Evolutionary conservation across 2,113 vertebrate species (phyloP).

Genomic region (Vidua chalybeata): DNA sequence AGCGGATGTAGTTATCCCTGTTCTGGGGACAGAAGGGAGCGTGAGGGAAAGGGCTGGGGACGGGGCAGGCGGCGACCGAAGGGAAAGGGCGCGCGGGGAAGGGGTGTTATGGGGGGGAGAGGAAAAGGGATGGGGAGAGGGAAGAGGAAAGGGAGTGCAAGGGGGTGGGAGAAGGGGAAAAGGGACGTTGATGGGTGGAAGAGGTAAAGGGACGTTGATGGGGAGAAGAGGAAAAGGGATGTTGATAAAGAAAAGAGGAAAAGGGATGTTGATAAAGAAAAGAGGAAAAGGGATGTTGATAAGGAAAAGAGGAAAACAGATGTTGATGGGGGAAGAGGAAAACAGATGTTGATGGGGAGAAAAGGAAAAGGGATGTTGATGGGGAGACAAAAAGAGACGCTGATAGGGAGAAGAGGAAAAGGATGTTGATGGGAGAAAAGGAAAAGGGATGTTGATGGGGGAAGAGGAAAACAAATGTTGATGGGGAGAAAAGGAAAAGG

Average conservation of each 20-base stretch:
- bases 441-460: too few relatives aligned
- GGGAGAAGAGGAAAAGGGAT: too few relatives aligned
- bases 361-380: not conserved
- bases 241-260: not conserved
- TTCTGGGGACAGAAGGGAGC: slow-evolving; percentile 73
- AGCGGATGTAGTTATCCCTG: slow-evolving; percentile 97
- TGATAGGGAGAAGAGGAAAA: too few relatives aligned
- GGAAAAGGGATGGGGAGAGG: not conserved
- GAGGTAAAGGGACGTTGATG: not conserved
- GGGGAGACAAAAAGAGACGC: too few relatives aligned
- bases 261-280: not conserved
- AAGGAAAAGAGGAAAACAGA: not conserved
- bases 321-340: too few relatives aligned
- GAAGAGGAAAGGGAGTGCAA: not conserved
- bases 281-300: not conserved
- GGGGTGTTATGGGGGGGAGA: too few relatives aligned
- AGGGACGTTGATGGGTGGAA: too few relatives aligned
- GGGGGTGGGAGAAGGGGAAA: too few relatives aligned
- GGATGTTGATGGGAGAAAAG: rapidly evolving
- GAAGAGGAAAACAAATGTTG: not conserved
- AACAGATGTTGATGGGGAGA: not conserved
- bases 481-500: too few relatives aligned
- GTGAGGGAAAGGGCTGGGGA: rapidly evolving
- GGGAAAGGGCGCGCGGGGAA: not conserved
- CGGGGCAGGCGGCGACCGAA: rapidly evolving